Evolutionary conservation across 2,113 vertebrate genomes (phyloP), one percentile per base, ranked within the genome.

Genomic region (Vulpes vulpes): DNA sequence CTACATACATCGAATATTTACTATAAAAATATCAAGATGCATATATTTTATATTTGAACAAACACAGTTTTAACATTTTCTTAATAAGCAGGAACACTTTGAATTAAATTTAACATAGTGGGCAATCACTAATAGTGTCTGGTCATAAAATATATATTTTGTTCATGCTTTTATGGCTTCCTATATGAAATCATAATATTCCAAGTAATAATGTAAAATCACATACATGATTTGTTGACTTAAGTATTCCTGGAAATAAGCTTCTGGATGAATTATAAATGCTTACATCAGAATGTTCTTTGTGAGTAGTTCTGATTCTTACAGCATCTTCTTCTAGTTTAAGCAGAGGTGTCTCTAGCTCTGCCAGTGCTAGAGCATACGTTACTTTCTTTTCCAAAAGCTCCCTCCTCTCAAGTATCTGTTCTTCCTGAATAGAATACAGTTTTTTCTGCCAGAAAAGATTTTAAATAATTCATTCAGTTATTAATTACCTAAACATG

Each of bases 381-480:
- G 98, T 92, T 17, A 90, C 76, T 95, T 98, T 98, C 55, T 57
- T 96, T 78, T 71, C 84, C 4, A 84, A 1, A 22, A 97, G 96
- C 0, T 96, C 96, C 19, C 82, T 97, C 87, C 64, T 64, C n/a
- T 98, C 97, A 65, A 93, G 9, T 10, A 69, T 11, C 35, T 97
- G 92, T 3, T 82, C 57, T 57, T 91, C 89, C 79, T 96, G 73
- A 64, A 98, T 20, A 69, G 43, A 5, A 97, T 64, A 97, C 64
- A 98, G 60, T 32, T 25, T 98, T 90, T 86, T 96, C 99, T 99
- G 90, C 86, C 95, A 93, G 95, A 32, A 96, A 97, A 96, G 74
- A 97, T 89, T 86, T 84, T 14, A 94, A 16, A 89, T 22, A 92
- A 83, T 17, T 96, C 67, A 96, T 51, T 95, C 32, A 55, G 76